Percentiles rank a stretch among this genome's conserved stretches.
Evolutionary conservation across 2,113 vertebrate genomes (phyloP).

Genomic region (Nothoprocta pentlandii): DNA sequence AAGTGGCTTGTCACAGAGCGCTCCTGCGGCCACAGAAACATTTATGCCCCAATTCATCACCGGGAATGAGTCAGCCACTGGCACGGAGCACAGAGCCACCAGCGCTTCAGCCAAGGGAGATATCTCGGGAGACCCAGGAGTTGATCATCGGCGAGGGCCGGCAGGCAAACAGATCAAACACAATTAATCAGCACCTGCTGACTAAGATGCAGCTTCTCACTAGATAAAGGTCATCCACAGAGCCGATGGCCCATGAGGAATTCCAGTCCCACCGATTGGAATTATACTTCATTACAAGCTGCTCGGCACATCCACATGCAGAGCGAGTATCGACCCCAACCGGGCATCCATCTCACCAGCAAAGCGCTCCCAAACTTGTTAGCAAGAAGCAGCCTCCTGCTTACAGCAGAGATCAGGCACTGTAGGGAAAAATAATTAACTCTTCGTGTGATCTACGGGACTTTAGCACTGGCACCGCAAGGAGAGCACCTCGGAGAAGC

Average conservation of each 20-base stretch:
- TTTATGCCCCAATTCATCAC: neutral
- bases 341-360: accelerated
- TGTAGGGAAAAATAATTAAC: neutral
- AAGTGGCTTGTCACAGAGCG: neutral
- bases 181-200: neutral
- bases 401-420: neutral
- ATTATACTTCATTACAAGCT: neutral
- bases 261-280: neutral
- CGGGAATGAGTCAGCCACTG: neutral
- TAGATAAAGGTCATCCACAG: neutral
- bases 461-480: neutral
- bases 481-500: neutral
- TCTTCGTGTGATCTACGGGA: neutral
- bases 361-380: neutral
- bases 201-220: neutral
- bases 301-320: accelerated
- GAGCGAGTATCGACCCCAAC: neutral
- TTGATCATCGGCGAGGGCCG: neutral
- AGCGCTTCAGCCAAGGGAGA: neutral
- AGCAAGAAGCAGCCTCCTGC: neutral
- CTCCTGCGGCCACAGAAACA: neutral
- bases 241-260: neutral
- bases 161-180: neutral
- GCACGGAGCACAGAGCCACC: neutral
- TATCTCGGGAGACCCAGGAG: neutral